phyloP scores from a whole-genome alignment of 1,140 invertebrate genomes.

The Leptonema lineaticorne region DNA sequence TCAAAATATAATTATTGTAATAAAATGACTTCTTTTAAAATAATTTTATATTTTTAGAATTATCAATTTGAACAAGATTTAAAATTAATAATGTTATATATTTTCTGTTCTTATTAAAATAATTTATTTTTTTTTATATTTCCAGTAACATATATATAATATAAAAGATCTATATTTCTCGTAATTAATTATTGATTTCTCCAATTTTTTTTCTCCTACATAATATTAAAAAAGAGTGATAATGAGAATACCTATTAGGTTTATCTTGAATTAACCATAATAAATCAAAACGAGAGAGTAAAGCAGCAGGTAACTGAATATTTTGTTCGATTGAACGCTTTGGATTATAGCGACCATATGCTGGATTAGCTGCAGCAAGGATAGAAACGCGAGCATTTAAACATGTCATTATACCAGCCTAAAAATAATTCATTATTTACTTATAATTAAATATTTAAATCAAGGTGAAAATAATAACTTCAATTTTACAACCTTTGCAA shows the following conservation, averaged over 20 bases:
- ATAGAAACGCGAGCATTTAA: constrained; percentile 97
- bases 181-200: no score
- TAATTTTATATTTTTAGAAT: no score
- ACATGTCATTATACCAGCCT: constrained; percentile 97
- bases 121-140: no score
- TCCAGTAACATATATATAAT: no score
- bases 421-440: constrained; percentile 37
- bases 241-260: constrained; percentile 65
- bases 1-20: no score
- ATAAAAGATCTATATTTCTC: no score
- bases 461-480: background rate
- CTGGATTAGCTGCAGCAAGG: constrained; percentile 97
- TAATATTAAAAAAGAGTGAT: background rate
- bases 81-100: no score
- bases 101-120: no score
- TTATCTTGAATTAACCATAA: constrained; percentile 97
- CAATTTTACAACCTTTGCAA: constrained; percentile 78
- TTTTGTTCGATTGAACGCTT: constrained; percentile 96
- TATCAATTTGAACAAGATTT: no score
- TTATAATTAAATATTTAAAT: constrained; percentile 22
- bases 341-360: constrained; percentile 96
- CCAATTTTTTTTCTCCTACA: no score
- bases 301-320: constrained; percentile 95
- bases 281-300: constrained; percentile 96
- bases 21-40: no score